Conservation (phyloP, 2,888 invertebrate genomes). For the Pilophorus perplexus region DNA sequence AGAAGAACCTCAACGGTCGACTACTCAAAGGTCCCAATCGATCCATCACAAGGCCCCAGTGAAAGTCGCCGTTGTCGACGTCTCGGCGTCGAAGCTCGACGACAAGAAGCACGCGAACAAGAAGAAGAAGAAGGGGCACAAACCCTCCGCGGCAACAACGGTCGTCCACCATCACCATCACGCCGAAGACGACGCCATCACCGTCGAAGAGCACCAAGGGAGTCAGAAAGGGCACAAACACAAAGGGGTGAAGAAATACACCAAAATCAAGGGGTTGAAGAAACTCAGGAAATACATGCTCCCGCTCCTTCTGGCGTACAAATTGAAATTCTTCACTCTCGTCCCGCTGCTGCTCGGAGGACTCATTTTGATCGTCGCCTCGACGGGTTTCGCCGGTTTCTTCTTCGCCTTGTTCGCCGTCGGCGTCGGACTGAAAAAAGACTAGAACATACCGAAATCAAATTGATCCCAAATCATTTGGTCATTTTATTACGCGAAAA, state of each 20-base stretch:
- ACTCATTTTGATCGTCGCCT: slow-evolving; percentile 68
- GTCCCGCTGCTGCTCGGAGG: slow-evolving; percentile 72
- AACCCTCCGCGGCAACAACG: background rate
- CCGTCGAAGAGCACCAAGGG: background rate
- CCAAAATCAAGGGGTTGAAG: slow-evolving; percentile 49
- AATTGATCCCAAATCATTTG: background rate
- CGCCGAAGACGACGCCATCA: background rate
- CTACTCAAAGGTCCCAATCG: slow-evolving; percentile 28
- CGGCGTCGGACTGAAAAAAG: slow-evolving; percentile 64
- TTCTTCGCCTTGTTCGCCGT: slow-evolving; percentile 84
- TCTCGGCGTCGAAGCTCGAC: background rate
- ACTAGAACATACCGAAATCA: slow-evolving; percentile 32
- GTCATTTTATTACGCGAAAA: too few relatives aligned
- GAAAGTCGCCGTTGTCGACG: slow-evolving; percentile 22
- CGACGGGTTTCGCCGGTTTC: slow-evolving; percentile 79
- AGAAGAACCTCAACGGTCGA: slow-evolving; percentile 11
- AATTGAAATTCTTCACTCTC: slow-evolving; percentile 70
- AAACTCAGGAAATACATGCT: slow-evolving; percentile 61
- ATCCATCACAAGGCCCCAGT: slow-evolving; percentile 33
- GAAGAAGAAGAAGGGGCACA: background rate
- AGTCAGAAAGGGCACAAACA: slow-evolving; percentile 24
- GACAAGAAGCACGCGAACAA: background rate
- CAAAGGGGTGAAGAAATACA: slow-evolving; percentile 33
- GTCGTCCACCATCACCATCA: slow-evolving; percentile 12
- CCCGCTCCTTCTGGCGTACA: slow-evolving; percentile 76